Base-by-base conservation (phyloP, 1,140 invertebrate species). In the Prorops nasuta region DNA sequence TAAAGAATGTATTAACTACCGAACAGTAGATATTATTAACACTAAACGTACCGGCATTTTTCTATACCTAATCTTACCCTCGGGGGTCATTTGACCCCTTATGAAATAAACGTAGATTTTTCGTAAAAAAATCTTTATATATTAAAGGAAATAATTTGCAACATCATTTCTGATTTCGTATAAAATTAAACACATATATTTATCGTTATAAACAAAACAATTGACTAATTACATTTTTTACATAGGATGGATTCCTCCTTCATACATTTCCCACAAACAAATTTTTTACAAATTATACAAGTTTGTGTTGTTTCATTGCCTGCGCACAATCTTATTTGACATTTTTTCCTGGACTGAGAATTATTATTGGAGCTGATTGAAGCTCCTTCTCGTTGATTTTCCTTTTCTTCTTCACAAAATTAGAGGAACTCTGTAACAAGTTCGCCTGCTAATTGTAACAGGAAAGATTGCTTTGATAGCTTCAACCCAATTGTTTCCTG, bases 401-500 rank as follows among this genome's bases (percentile, higher is more conserved):
- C 42, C 42, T 44, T 44, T 19, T 34, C 17, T 44, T 44, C 31
- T 44, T 44, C 31, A n/a, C 31, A n/a, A 34, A 38, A 38, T 54
- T 44, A 38, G 41, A 21, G 47, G 39, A 22, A 41, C 19, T 22
- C 20, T 24, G 21, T 24, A 41, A 24, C 39, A 24, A 22, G 39
- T 15, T 41, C 39, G 20, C 24, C n/a, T 41, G 39, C 21, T 36
- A 45, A 8, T 24, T 15, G 12, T 37, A 45, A 24, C 3, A 37
- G 14, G 20, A 36, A 45, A 37, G n/a, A 21, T 20, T 37, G 43
- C 20, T n/a, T 22, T 45, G 32, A 16, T 49, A 57, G 42, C 16
- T 60, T 56, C 14, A 32, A 14, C 34, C 57, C 54, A 21, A 46
- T 56, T 18, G 22, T 35, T 19, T 38, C 24, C 31, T 50, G 53